Base-by-base conservation (phyloP, 2,797 vertebrate species). In the Acanthurus tractus region DNA sequence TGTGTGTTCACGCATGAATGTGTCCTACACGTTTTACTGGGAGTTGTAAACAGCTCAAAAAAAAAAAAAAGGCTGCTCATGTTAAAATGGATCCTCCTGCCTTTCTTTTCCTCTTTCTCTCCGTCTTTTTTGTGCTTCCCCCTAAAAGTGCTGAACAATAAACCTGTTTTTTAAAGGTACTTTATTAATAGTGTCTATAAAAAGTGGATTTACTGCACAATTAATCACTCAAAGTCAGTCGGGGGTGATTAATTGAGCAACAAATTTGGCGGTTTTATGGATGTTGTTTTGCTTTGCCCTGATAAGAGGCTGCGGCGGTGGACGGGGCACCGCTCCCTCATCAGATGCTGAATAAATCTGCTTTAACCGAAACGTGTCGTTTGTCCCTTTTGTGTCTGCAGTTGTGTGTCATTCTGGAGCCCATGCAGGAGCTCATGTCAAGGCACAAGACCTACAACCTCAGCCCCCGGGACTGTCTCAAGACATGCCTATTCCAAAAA, bases 401-500 rank as follows among this genome's bases (percentile, higher is more conserved):
- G 98, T 95, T 99, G 96, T 99, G 98, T 94, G 98, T 99, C 93
- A 99, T 99, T 94, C 95, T 99, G 97, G 98, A 99, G 95, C 98
- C 98, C 92, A 99, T 99, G 98, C 98, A 99, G 92, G 98, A 99
- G 91, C 95, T 99, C 94, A 99, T 99, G 98, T 99, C 98, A 63
- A 96, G 98, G 94, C 98, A 99, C 92, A 99, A 99, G 97, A 99
- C 98, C 10, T 99, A 99, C 96, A 99, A 97, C 96, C 97, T 99
- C 95, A 99, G 98, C 92, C 98, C 98, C 7, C 95, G 98, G 81
- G 98, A 99, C 94, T 99, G 98, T 93, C 97, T 99, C 88, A 99
- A 99, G 95, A 99, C 98, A 84, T 99, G 98, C 90, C 95, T 99
- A 74, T 99, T 99, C 94, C 98, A 99, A 90, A 99, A 99, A 92